Evolutionary conservation across 2,888 invertebrate genomes (phyloP).

Genomic region (Cryptocheilus praepositus): DNA sequence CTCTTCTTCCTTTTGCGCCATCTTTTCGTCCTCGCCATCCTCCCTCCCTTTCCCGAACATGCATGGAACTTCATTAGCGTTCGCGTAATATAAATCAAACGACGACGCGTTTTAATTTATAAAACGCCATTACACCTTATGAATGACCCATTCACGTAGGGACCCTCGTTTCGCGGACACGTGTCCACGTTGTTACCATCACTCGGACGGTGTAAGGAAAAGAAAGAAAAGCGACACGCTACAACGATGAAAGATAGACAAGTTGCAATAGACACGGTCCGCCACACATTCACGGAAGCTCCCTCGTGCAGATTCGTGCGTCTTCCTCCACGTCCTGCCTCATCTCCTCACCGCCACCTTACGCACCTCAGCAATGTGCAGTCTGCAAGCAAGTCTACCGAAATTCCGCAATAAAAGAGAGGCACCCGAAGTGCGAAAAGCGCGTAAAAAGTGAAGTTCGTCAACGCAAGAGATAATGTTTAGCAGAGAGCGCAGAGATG

Average conservation of each 20-base stretch:
- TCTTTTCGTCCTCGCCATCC: conserved; percentile 18
- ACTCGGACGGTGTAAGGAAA: conserved; percentile 22
- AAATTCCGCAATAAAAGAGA: neutral
- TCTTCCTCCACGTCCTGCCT: too few relatives aligned
- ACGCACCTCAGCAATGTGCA: too few relatives aligned
- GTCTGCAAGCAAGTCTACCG: too few relatives aligned
- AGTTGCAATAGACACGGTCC: too few relatives aligned
- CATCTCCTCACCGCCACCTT: too few relatives aligned
- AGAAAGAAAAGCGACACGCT: conserved; percentile 1
- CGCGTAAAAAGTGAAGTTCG: too few relatives aligned
- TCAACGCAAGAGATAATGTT: conserved; percentile 62
- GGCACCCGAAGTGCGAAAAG: neutral
- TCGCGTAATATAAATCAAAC: conserved; percentile 60
- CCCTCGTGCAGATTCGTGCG: too few relatives aligned
- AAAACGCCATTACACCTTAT: conserved; percentile 59
- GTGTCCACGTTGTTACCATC: conserved; percentile 47
- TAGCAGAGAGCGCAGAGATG: conserved; percentile 39
- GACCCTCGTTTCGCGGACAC: conserved; percentile 44
- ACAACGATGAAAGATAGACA: conserved; percentile 3
- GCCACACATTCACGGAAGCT: too few relatives aligned
- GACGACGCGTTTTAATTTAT: conserved; percentile 58
- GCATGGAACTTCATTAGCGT: conserved; percentile 55
- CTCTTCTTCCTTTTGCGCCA: neutral
- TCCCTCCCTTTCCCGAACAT: conserved; percentile 12
- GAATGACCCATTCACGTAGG: conserved; percentile 63